A percentile compares a stretch with the other conserved stretches of the same genome.
These are phyloP conservation scores for Rattus rattus DNA, from an alignment of 2,113 vertebrate genomes.

Conservation along the genomic window DNA sequence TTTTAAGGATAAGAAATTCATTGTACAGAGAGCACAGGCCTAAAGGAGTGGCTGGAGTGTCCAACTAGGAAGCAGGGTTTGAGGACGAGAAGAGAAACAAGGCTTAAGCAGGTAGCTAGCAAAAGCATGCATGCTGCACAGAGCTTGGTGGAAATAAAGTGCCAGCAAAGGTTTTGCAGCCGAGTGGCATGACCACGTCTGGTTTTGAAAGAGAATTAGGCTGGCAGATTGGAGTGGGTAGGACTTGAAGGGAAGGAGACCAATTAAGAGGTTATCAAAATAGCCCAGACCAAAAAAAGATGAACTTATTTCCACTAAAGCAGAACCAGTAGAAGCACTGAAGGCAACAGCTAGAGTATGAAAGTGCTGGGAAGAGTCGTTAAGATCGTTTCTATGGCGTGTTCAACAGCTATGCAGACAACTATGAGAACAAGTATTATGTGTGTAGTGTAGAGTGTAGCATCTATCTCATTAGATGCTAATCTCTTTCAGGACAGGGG, in stretches of 20 bases:
- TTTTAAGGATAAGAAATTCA: neutral
- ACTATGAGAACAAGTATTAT: neutral
- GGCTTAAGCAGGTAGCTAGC: neutral
- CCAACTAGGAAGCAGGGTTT: neutral
- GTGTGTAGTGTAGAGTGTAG: no score
- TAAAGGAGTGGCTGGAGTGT: neutral
- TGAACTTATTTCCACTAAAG: constrained; percentile 62
- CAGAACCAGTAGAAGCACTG: constrained; percentile 47
- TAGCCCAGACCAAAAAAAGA: constrained; percentile 68
- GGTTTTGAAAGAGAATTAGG: constrained; percentile 73
- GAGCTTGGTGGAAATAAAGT: neutral
- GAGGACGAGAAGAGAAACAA: neutral
- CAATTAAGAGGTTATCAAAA: constrained; percentile 77
- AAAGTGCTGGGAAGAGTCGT: neutral
- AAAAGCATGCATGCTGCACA: neutral
- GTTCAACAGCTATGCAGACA: neutral
- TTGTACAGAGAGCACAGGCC: neutral
- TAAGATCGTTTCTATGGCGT: constrained; percentile 36
- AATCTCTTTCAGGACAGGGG: neutral
- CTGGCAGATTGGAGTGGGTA: constrained; percentile 78
- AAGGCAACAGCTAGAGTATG: constrained; percentile 1
- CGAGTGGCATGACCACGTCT: constrained; percentile 60
- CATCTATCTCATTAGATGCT: neutral
- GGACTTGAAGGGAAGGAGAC: constrained; percentile 71
- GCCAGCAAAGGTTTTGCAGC: constrained; percentile 44